Base-by-base conservation (phyloP, 1,140 invertebrate species). In the Lanistes nyassanus region DNA sequence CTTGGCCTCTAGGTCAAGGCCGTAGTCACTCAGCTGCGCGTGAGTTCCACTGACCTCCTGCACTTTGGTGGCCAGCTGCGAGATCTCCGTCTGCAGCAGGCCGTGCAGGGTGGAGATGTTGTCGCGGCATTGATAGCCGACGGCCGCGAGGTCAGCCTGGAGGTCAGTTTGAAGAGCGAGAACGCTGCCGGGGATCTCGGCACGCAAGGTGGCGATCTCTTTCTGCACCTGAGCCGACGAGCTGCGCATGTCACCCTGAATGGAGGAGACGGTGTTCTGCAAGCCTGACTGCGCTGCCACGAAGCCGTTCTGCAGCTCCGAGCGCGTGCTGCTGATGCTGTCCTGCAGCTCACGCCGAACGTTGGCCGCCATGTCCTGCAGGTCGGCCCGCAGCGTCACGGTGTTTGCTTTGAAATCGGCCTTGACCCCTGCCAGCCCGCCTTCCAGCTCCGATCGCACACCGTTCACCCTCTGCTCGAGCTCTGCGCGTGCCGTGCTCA, bases 331-430 rank as follows among this genome's bases (percentile, higher is more conserved):
- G 36, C 23, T 37, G 36, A 39, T 23, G 42, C 70, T 60, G 34
- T 60, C 70, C 70, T 72, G 70, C 23, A 72, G 26, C 70, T 72
- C 70, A 13, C 55, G 36, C 0, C 70, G 55, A 36, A 72, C 70
- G 36, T 53, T 21, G 70, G 70, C 34, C 55, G 60, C 70, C 70
- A 72, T 72, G 70, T 62, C 70, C 70, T 72, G 70, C 34, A 72
- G 55, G 55, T 72, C 55, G 19, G 70, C 58, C 5, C 70, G 70
- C n/a, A 72, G 55, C 34, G 23, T 58, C 34, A 72, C 70, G 21
- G 42, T 55, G 56, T 58, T 56, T n/a, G 70, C 60, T 55, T 72
- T 72, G 70, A 72, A 72, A 13, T 72, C 55, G 9, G 70, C 31
- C 70, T 60, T 29, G 29, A 60, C 70, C 31, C 55, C 23, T 0